Conservation (phyloP, 2,113 vertebrate genomes). For the Sylvilagus bachmani region DNA sequence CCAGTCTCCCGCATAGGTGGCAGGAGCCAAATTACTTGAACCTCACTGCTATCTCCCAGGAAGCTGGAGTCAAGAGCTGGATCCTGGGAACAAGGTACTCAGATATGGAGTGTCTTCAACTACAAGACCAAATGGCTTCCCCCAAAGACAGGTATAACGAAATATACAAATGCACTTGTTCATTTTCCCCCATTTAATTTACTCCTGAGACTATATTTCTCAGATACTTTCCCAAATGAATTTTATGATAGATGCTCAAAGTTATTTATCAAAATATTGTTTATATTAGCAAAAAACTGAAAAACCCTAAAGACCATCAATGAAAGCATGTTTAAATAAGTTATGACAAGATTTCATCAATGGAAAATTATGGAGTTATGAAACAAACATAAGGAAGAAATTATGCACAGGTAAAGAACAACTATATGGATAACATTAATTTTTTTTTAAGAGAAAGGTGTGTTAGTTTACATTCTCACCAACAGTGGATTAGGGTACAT, state of each 20-base stretch:
- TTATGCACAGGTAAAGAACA: not conserved
- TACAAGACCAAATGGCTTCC: no score
- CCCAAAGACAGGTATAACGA: not conserved
- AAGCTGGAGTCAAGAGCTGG: no score
- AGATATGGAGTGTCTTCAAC: no score
- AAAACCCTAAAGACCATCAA: slow-evolving; percentile 3
- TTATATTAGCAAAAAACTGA: slow-evolving; percentile 51
- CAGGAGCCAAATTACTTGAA: no score
- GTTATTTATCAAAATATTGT: not conserved
- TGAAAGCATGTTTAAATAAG: slow-evolving; percentile 3
- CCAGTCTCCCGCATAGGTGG: no score
- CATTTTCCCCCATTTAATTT: not conserved
- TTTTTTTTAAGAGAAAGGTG: not conserved
- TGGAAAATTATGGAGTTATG: not conserved
- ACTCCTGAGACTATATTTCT: slow-evolving; percentile 14
- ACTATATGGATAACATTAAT: not conserved
- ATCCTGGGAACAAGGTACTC: no score
- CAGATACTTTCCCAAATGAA: not conserved
- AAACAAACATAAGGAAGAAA: not conserved
- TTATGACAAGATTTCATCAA: not conserved
- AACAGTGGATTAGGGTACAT: no score
- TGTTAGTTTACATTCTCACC: no score
- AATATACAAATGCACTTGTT: slow-evolving; percentile 11
- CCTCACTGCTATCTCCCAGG: no score
- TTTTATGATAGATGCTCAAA: not conserved